Evolutionary conservation across 2,888 invertebrate genomes (phyloP).

Genomic region (Neocrepidodera transversa): DNA sequence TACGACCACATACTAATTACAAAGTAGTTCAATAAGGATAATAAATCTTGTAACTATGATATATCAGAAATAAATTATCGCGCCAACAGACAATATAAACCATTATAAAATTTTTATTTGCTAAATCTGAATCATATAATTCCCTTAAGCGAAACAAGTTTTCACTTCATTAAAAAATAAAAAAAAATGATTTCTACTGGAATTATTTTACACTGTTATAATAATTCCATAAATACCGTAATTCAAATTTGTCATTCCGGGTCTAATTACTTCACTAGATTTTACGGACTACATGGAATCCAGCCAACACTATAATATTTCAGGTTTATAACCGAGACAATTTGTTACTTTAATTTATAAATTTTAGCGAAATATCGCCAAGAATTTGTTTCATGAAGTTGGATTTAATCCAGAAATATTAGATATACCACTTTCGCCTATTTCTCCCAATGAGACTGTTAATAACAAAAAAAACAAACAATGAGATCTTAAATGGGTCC

Average conservation of each 20-base stretch:
- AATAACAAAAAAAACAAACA: neutral
- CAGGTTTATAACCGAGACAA: slow-evolving; percentile 23
- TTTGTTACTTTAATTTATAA: slow-evolving; percentile 12
- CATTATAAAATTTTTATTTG: slow-evolving; percentile 8
- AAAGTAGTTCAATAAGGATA: neutral
- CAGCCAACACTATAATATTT: slow-evolving; percentile 28
- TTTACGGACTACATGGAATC: slow-evolving; percentile 24
- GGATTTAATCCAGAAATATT: slow-evolving; percentile 9
- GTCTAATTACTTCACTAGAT: slow-evolving; percentile 29
- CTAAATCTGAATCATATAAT: slow-evolving; percentile 13
- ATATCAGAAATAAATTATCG: slow-evolving; percentile 7
- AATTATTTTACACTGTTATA: too few species aligned
- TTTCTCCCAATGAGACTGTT: neutral
- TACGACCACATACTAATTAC: slow-evolving; percentile 9
- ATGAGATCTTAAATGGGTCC: slow-evolving; percentile 4
- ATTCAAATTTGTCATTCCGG: too few species aligned
- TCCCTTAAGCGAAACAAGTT: neutral
- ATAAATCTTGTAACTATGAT: slow-evolving; percentile 6
- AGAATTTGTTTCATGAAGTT: neutral
- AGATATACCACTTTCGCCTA: too few species aligned
- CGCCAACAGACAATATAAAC: slow-evolving; percentile 1
- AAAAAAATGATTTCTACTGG: too few species aligned
- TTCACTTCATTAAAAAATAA: too few species aligned
- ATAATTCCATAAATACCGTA: too few species aligned
- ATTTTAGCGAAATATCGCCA: slow-evolving; percentile 1